Conservation (phyloP, 92 coral and sea anemone genomes). For the Paramuricea clavata region DNA sequence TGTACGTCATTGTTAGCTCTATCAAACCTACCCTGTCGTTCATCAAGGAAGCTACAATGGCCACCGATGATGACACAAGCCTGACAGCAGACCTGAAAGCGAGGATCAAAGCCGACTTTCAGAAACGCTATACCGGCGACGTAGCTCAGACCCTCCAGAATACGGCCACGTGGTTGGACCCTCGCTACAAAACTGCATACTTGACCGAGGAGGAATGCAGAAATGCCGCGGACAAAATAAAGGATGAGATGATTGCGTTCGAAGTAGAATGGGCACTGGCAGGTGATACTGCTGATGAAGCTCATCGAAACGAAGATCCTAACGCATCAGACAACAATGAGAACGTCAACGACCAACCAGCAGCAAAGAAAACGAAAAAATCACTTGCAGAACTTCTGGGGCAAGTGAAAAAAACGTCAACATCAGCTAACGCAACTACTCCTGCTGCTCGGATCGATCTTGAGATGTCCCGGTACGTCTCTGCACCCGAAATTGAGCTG, state of each 20-base stretch:
- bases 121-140: neutral
- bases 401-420: neutral
- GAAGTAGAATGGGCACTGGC: too few relatives aligned
- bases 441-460: neutral
- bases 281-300: too few relatives aligned
- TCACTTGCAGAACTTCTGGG: slow-evolving; percentile 4
- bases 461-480: slow-evolving; percentile 6
- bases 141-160: neutral
- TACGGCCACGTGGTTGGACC: slow-evolving; percentile 12
- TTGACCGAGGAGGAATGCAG: too few relatives aligned
- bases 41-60: slow-evolving; percentile 3
- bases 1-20: slow-evolving; percentile 1
- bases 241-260: too few relatives aligned
- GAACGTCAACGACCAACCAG: neutral
- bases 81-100: neutral
- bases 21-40: neutral
- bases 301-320: neutral
- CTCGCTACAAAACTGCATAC: slow-evolving; percentile 9
- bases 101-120: slow-evolving; percentile 8
- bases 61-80: neutral
- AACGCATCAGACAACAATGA: neutral
- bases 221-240: too few relatives aligned
- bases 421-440: neutral
- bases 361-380: too few relatives aligned
- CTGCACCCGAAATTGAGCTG: slow-evolving; percentile 1